Evolutionary conservation across 2,797 vertebrate species (phyloP).

Genomic region (Xiphophorus birchmanni): DNA sequence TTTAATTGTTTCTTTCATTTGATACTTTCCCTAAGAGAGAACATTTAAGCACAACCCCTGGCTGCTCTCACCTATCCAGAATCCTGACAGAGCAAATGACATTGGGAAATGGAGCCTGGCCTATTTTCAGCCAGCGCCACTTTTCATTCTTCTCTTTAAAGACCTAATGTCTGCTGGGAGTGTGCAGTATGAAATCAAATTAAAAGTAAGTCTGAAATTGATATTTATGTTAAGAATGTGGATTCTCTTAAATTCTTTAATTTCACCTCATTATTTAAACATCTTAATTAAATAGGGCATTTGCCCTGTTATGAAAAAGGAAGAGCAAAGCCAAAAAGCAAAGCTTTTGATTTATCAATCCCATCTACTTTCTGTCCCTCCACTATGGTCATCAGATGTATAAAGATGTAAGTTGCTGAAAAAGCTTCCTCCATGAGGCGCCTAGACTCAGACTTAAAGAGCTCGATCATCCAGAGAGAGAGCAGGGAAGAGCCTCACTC

Average conservation of each 20-base stretch:
- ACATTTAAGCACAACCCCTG: slow-evolving; percentile 62
- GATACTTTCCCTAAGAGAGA: slow-evolving; percentile 30
- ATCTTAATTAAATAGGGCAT: neutral
- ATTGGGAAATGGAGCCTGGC: slow-evolving; percentile 70
- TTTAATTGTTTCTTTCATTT: slow-evolving; percentile 13
- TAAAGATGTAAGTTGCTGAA: neutral
- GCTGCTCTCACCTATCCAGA: slow-evolving; percentile 50
- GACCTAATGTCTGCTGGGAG: slow-evolving; percentile 33
- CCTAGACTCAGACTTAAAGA: neutral
- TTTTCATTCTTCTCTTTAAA: slow-evolving; percentile 44
- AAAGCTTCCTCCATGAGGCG: too few relatives aligned
- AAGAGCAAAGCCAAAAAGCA: neutral
- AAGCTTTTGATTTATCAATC: neutral
- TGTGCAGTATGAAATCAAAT: slow-evolving; percentile 25
- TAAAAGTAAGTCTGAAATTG: slow-evolving; percentile 8
- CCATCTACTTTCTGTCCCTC: neutral
- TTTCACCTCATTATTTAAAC: neutral
- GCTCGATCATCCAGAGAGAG: neutral
- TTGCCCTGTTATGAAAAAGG: neutral
- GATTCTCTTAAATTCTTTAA: slow-evolving; percentile 27
- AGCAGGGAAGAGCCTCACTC: neutral
- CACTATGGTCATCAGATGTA: neutral
- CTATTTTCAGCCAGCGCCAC: slow-evolving; percentile 67
- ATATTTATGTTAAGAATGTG: slow-evolving; percentile 22
- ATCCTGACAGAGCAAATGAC: slow-evolving; percentile 70